Conservation (phyloP, 2,113 vertebrate genomes). For the Prunella fulvescens region DNA sequence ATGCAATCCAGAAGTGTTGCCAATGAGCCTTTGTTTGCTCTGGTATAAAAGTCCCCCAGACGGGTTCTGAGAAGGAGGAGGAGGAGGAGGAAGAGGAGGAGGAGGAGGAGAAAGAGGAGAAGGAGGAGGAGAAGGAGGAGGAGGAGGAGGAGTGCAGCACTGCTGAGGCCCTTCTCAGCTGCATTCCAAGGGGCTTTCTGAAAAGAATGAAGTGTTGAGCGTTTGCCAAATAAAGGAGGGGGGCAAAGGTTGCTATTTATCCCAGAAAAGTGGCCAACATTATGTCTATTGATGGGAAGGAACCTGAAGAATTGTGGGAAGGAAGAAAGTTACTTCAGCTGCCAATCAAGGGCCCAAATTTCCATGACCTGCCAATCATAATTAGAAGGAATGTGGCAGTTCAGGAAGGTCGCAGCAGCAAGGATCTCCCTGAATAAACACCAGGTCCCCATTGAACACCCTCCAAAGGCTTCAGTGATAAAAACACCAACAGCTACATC, state of each 20-base stretch:
- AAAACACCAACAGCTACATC: background rate
- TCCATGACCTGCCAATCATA: slow-evolving; percentile 84
- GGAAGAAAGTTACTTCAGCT: slow-evolving; percentile 76
- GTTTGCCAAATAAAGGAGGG: slow-evolving; percentile 67
- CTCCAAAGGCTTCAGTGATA: background rate
- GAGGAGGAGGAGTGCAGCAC: slow-evolving; percentile 33
- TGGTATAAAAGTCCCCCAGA: slow-evolving; percentile 21
- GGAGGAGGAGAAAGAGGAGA: background rate
- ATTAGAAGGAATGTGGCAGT: slow-evolving; percentile 77
- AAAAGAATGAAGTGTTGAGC: slow-evolving; percentile 63
- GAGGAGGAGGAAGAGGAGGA: background rate
- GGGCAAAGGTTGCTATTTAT: slow-evolving; percentile 78
- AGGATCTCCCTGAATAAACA: slow-evolving; percentile 73
- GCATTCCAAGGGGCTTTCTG: slow-evolving; percentile 73
- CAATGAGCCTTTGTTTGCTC: slow-evolving; percentile 74
- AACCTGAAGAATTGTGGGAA: slow-evolving; percentile 82
- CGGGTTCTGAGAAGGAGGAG: background rate
- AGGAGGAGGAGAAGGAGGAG: background rate
- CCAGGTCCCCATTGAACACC: slow-evolving; percentile 59
- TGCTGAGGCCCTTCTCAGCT: slow-evolving; percentile 65
- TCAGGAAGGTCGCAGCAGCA: slow-evolving; percentile 75
- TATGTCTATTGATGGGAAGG: slow-evolving; percentile 80
- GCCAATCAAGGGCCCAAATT: slow-evolving; percentile 78
- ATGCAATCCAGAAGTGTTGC: slow-evolving; percentile 72
- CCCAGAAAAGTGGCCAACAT: slow-evolving; percentile 81